phyloP scores from a whole-genome alignment of 2,888 invertebrate genomes.

The Hoplodrina ambigua region DNA sequence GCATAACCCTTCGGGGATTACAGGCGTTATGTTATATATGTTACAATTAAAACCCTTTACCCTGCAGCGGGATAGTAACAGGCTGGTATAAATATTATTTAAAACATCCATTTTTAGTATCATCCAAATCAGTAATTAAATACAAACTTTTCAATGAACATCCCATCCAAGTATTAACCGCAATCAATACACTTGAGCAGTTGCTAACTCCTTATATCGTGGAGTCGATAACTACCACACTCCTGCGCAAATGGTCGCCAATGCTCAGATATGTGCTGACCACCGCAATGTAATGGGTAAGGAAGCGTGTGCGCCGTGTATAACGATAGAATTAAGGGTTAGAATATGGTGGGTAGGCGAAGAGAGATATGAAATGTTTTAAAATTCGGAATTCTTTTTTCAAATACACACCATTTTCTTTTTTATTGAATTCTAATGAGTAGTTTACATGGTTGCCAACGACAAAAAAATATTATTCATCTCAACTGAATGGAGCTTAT shows the following conservation, averaged over 20 bases:
- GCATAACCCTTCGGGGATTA: no score
- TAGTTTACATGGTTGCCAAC: no score
- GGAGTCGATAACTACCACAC: slow-evolving; percentile 14
- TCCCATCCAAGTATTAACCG: background rate
- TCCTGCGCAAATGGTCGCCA: slow-evolving; percentile 55
- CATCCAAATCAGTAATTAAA: background rate
- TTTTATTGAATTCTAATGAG: no score
- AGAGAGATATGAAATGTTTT: background rate
- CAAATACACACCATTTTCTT: background rate
- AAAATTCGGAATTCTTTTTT: background rate
- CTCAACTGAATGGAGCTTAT: no score
- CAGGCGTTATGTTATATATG: no score
- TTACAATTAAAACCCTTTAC: no score
- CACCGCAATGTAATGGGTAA: slow-evolving; percentile 19
- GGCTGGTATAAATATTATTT: no score
- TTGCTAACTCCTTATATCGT: slow-evolving; percentile 10
- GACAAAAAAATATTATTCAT: no score
- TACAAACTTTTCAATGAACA: no score
- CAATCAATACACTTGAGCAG: slow-evolving; percentile 11
- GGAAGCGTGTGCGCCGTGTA: slow-evolving; percentile 32
- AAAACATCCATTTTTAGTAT: background rate
- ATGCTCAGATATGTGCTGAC: slow-evolving; percentile 61
- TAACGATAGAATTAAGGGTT: slow-evolving; percentile 21
- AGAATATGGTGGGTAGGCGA: background rate
- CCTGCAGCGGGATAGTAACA: no score